These are phyloP conservation scores for Sarcophaga bullata DNA, from an alignment of 1,140 invertebrate species.

Conservation along the genomic window DNA sequence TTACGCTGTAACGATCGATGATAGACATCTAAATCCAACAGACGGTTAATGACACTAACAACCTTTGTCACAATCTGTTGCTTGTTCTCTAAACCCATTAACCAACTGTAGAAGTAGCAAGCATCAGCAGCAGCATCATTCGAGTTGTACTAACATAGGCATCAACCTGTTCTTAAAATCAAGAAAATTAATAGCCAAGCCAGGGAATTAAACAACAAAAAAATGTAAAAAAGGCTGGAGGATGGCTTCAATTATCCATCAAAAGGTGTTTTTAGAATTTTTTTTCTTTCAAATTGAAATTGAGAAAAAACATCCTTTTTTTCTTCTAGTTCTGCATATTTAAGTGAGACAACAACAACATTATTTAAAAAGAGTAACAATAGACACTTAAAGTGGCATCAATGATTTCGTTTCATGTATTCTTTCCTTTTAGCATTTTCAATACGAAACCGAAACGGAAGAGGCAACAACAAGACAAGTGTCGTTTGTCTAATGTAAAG, in stretches of 20 bases:
- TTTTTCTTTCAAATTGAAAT: not conserved
- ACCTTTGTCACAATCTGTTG: conserved; percentile 25
- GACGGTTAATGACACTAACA: conserved; percentile 35
- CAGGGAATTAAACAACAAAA: not conserved
- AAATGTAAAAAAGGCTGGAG: not conserved
- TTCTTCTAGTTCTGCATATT: not conserved
- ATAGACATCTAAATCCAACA: conserved; percentile 27
- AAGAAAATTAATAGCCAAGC: not conserved
- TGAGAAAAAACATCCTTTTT: not conserved
- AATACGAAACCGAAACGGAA: not conserved
- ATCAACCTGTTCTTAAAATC: conserved; percentile 9
- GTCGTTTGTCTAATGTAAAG: conserved; percentile 38
- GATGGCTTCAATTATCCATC: not conserved
- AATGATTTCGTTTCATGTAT: not conserved
- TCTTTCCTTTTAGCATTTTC: not conserved
- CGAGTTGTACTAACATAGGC: not conserved
- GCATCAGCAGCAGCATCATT: not conserved
- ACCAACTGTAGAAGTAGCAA: not conserved
- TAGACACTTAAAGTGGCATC: conserved; percentile 8
- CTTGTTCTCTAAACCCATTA: not conserved
- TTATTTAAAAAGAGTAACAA: not conserved
- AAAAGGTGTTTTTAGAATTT: conserved; percentile 13
- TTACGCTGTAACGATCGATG: not conserved
- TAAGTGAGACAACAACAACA: not conserved
- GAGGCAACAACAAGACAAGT: conserved; percentile 26